Evolutionary conservation across 1,140 invertebrate genomes (phyloP), one percentile per base, ranked within the genome.

Genomic region (Adelges cooleyi): DNA sequence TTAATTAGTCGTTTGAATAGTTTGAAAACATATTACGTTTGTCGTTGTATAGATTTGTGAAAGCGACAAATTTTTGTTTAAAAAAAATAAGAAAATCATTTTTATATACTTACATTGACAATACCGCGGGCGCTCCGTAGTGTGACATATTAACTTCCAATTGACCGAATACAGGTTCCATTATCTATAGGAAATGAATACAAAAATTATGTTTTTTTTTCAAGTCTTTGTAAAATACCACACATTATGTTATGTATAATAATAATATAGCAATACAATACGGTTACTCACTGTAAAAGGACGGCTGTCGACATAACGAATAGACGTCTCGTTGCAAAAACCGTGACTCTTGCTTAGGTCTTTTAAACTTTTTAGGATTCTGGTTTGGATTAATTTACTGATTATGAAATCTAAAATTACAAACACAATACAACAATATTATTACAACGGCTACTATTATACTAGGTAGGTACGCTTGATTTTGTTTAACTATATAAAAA

Each of bases 61-160:
- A n/a, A n/a, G n/a, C n/a, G n/a, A n/a, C n/a, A n/a, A n/a, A n/a
- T n/a, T n/a, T n/a, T n/a, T n/a, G n/a, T n/a, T n/a, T n/a, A n/a
- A n/a, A n/a, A n/a, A n/a, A n/a, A n/a, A n/a, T n/a, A n/a, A n/a
- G n/a, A n/a, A n/a, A n/a, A n/a, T n/a, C n/a, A n/a, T n/a, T n/a
- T n/a, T n/a, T n/a, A n/a, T n/a, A n/a, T 65, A 59, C 67, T 17
- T 50, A 68, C 67, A 65, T 68, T 18, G 62, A 68, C 54, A 68
- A 53, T 10, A 68, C 13, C 46, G 62, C 67, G 3, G 67, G 50
- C 49, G 65, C 29, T 38, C 65, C 65, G 17, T 53, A 68, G 11
- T 66, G 33, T 8, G 54, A 17, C 17, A 54, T 50, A 17, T 65
- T 65, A 5, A 65, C 18, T 9, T 68, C 40, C 8, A 36, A 42